Percentiles rank a stretch among this genome's conserved stretches.
phyloP scores from a whole-genome alignment of 2,888 invertebrate genomes.

The Chloroclysta siterata region DNA sequence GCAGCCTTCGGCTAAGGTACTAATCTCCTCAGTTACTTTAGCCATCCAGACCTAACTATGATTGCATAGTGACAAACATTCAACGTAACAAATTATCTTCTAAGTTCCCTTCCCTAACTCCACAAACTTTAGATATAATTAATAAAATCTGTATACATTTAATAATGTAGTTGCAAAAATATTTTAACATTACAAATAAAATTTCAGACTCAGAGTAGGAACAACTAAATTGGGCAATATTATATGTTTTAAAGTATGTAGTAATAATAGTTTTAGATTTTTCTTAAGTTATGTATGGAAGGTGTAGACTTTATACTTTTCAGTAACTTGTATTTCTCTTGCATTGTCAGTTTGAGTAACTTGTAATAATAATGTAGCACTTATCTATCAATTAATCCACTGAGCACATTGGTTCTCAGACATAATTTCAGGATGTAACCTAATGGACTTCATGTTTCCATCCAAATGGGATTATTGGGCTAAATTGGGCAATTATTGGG shows the following conservation, averaged over 20 bases:
- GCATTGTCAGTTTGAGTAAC: conserved; percentile 28
- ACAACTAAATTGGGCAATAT: conserved; percentile 47
- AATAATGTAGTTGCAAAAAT: conserved; percentile 19
- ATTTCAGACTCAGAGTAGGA: conserved; percentile 42
- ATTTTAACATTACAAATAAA: conserved; percentile 43
- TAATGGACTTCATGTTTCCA: conserved; percentile 65
- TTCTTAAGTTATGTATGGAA: conserved; percentile 32
- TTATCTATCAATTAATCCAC: conserved; percentile 35
- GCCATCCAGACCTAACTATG: conserved; percentile 78
- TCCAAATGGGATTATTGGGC: conserved; percentile 68
- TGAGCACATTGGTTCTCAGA: conserved; percentile 54
- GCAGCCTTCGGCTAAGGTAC: conserved; percentile 79
- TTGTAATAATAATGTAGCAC: conserved; percentile 41
- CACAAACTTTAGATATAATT: conserved; percentile 52
- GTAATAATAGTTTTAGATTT: conserved; percentile 38
- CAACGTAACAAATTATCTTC: conserved; percentile 72
- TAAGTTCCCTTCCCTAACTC: conserved; percentile 52
- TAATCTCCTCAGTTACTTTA: conserved; percentile 66
- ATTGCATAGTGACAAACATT: conserved; percentile 75
- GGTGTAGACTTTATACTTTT: conserved; percentile 35
- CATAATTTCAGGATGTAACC: conserved; percentile 73
- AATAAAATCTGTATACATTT: conserved; percentile 45
- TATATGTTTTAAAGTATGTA: conserved; percentile 43
- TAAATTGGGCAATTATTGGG: conserved; percentile 74
- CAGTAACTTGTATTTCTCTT: conserved; percentile 34